phyloP scores from a whole-genome alignment of 2,888 invertebrate genomes.

The Lamproptera curius region DNA sequence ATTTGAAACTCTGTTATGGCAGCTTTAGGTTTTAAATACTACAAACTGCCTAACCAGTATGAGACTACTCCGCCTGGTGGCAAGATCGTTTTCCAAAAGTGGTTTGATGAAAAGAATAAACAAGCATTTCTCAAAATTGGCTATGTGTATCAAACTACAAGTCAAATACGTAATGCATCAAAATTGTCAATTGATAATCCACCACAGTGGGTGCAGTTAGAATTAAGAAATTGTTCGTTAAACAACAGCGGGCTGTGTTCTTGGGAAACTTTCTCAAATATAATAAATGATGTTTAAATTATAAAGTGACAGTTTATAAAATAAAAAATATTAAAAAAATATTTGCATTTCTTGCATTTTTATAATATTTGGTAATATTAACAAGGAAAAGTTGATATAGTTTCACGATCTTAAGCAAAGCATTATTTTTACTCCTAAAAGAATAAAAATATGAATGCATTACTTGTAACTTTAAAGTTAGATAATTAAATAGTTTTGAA shows the following conservation, averaged over 20 bases:
- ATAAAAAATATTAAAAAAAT: too few species aligned
- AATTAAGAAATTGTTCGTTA: constrained; percentile 38
- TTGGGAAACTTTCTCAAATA: constrained; percentile 41
- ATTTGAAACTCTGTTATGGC: constrained; percentile 44
- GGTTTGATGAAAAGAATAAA: constrained; percentile 36
- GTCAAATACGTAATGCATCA: constrained; percentile 42
- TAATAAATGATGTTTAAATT: constrained; percentile 24
- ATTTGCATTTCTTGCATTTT: too few species aligned
- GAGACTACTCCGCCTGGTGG: constrained; percentile 58
- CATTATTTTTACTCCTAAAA: too few species aligned
- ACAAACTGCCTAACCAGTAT: constrained; percentile 40
- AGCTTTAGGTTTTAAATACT: constrained; percentile 43
- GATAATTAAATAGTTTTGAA: too few species aligned
- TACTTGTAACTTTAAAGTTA: too few species aligned
- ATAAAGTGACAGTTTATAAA: too few species aligned
- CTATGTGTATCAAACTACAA: constrained; percentile 46
- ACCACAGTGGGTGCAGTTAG: constrained; percentile 39
- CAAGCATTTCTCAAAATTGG: constrained; percentile 47
- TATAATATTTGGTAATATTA: too few species aligned
- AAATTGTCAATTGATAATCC: constrained; percentile 37
- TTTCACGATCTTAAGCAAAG: too few species aligned
- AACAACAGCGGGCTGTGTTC: constrained; percentile 44
- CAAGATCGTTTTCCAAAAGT: constrained; percentile 60
- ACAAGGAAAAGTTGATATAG: too few species aligned
- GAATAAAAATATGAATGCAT: too few species aligned